These are phyloP conservation scores for Ataeniobius toweri DNA, from an alignment of 2,797 vertebrate species.

Conservation along the genomic window DNA sequence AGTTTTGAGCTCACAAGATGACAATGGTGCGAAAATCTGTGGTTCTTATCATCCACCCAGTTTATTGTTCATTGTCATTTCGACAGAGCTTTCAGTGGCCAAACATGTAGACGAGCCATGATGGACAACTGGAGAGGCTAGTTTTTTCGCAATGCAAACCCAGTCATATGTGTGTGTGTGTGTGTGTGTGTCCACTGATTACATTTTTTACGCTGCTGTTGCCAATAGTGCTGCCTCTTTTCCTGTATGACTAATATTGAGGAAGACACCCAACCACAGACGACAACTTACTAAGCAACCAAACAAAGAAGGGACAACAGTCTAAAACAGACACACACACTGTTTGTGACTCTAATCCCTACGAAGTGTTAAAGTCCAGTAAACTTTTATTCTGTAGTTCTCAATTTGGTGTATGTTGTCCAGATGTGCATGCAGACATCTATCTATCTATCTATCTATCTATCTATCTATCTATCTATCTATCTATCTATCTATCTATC, in stretches of 20 bases:
- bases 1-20: background rate
- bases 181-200: background rate
- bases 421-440: too few species aligned
- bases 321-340: conserved; percentile 16
- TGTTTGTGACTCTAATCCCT: background rate
- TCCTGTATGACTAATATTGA: background rate
- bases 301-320: conserved; percentile 25
- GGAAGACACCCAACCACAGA: conserved; percentile 18
- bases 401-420: too few species aligned
- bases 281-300: conserved; percentile 48
- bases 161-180: background rate
- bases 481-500: too few species aligned
- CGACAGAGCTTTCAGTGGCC: background rate
- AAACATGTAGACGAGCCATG: background rate
- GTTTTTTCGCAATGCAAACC: background rate
- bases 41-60: background rate
- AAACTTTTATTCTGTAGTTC: too few species aligned
- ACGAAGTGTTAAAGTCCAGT: too few species aligned
- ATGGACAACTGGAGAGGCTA: background rate
- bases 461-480: too few species aligned
- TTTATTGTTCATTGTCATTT: background rate
- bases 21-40: background rate
- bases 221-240: background rate
- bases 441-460: too few species aligned
- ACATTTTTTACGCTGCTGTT: background rate